Evolutionary conservation across 2,888 invertebrate species (phyloP).

Genomic region (Tryphoninae sp.): DNA sequence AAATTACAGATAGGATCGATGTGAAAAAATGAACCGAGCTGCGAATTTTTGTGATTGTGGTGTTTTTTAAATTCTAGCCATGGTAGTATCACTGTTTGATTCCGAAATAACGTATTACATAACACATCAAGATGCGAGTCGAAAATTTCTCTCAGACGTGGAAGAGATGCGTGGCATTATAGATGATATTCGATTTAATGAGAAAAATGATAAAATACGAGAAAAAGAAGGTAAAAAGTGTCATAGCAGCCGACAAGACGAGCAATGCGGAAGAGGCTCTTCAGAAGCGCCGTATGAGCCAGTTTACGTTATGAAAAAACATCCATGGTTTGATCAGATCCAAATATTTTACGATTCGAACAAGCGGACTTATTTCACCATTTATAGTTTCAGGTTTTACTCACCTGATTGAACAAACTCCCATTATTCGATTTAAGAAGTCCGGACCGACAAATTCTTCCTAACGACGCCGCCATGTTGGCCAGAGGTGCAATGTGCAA

Average conservation of each 20-base stretch:
- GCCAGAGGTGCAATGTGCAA: slow-evolving; percentile 79
- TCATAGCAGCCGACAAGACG: slow-evolving; percentile 77
- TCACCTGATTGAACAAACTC: slow-evolving; percentile 88
- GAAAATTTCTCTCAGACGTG: slow-evolving; percentile 30
- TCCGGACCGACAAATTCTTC: slow-evolving; percentile 91
- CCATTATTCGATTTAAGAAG: slow-evolving; percentile 89
- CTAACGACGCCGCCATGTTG: slow-evolving; percentile 94
- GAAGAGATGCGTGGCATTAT: neutral
- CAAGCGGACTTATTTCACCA: neutral
- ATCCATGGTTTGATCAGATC: neutral
- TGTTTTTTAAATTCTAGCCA: slow-evolving; percentile 62
- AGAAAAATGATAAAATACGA: slow-evolving; percentile 12
- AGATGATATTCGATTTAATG: slow-evolving; percentile 3
- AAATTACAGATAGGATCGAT: neutral
- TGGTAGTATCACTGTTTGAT: slow-evolving; percentile 71
- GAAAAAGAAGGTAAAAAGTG: slow-evolving; percentile 61
- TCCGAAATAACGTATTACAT: slow-evolving; percentile 73
- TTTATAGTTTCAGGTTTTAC: slow-evolving; percentile 69
- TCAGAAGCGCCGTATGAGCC: neutral
- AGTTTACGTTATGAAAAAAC: slow-evolving; percentile 16
- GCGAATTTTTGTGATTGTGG: neutral
- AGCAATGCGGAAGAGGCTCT: slow-evolving; percentile 24
- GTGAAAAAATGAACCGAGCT: neutral
- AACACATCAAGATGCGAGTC: slow-evolving; percentile 70
- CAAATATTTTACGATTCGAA: neutral